Conservation (phyloP, 2,113 vertebrate species). For the Cavia porcellus region DNA sequence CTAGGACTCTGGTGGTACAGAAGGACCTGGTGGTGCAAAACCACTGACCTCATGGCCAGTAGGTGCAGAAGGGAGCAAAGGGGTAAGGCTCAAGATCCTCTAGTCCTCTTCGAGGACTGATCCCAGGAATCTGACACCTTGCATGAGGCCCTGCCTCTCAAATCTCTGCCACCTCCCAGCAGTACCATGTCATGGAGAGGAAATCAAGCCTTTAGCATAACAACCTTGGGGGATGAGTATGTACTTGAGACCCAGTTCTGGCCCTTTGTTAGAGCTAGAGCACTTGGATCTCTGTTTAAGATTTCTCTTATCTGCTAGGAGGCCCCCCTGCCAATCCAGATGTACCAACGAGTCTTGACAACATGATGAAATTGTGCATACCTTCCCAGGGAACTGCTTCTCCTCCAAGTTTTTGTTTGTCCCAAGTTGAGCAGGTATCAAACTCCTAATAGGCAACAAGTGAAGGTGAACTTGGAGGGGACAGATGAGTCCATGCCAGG, state of each 20-base stretch:
- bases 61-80: background rate
- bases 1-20: background rate
- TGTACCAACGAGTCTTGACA: background rate
- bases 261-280: background rate
- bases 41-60: too few species aligned
- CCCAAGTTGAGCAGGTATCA: rapidly evolving
- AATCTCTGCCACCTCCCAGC: background rate
- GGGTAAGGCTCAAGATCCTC: rapidly evolving
- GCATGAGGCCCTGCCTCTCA: background rate
- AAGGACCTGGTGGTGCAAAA: background rate
- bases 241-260: background rate
- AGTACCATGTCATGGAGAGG: background rate
- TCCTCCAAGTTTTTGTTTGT: background rate
- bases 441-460: background rate
- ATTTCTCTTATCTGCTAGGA: background rate
- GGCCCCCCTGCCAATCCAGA: background rate
- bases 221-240: background rate
- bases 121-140: too few species aligned
- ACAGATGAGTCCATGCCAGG: rapidly evolving
- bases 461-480: background rate
- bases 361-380: background rate
- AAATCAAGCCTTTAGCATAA: background rate
- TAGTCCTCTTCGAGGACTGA: background rate
- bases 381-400: too few species aligned
- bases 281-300: background rate